phyloP scores from a whole-genome alignment of 2,797 vertebrate genomes.

The Artibeus jamaicensis region DNA sequence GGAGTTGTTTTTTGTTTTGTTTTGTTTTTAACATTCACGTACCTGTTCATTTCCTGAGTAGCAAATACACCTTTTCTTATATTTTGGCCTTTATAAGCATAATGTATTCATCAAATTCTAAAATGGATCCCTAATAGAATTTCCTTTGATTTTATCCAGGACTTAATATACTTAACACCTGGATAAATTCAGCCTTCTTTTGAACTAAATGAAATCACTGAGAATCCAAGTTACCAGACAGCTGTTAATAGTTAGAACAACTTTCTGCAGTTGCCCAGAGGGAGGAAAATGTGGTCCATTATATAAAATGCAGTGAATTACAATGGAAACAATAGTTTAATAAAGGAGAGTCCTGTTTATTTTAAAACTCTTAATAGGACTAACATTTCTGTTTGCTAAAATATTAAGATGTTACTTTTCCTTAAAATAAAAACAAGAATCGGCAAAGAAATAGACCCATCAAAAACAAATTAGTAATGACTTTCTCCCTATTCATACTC shows the following conservation, averaged over 20 bases:
- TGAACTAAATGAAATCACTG: conserved; percentile 60
- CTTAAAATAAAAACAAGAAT: conserved; percentile 42
- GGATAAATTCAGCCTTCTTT: conserved; percentile 54
- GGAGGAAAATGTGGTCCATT: conserved; percentile 26
- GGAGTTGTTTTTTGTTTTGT: not conserved
- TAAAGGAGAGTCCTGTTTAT: not conserved
- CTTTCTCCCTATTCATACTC: conserved; percentile 9
- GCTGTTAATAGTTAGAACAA: conserved; percentile 57
- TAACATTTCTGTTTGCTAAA: conserved; percentile 11
- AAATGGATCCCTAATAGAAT: conserved; percentile 9
- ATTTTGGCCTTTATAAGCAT: not conserved
- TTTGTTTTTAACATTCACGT: not conserved
- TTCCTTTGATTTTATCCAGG: conserved; percentile 51
- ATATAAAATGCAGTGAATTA: conserved; percentile 47
- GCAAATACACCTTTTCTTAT: conserved; percentile 19
- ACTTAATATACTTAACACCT: conserved; percentile 54
- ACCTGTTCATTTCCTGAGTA: conserved; percentile 4
- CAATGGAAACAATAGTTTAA: conserved; percentile 27
- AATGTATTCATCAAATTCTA: conserved; percentile 27
- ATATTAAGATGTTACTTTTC: conserved; percentile 39
- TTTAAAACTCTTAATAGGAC: not conserved
- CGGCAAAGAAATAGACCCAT: not conserved
- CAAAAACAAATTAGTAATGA: conserved; percentile 8
- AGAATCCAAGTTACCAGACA: conserved; percentile 47
- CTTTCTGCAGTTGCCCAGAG: conserved; percentile 41